Percentiles rank a stretch among this genome's conserved stretches.
Evolutionary conservation across 1,140 invertebrate genomes (phyloP).

Genomic region (Tetragnatha versicolor): DNA sequence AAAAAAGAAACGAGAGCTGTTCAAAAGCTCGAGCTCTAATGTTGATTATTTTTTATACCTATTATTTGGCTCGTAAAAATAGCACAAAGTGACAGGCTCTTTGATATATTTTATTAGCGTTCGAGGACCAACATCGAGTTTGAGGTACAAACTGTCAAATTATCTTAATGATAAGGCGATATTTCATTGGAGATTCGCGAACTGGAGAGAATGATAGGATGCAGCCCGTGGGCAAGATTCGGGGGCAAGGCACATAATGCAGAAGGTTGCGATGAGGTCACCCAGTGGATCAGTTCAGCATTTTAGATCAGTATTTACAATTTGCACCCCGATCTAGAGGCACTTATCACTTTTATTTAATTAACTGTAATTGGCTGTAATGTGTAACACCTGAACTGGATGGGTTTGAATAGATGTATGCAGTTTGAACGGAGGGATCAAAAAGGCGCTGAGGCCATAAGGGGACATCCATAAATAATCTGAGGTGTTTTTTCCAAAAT

Average conservation of each 20-base stretch:
- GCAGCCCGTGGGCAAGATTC: constrained; percentile 10
- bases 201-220: constrained; percentile 34
- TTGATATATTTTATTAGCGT: constrained; percentile 54
- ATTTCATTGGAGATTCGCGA: constrained; percentile 52
- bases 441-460: no score
- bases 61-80: constrained; percentile 50
- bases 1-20: not conserved
- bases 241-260: not conserved
- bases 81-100: constrained; percentile 47
- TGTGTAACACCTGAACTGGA: no score
- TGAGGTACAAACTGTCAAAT: constrained; percentile 55
- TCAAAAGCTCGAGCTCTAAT: constrained; percentile 9
- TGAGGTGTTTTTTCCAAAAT: no score
- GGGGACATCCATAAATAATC: no score
- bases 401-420: no score
- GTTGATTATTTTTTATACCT: constrained; percentile 39
- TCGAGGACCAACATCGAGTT: constrained; percentile 50
- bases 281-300: no score
- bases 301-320: no score
- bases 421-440: no score
- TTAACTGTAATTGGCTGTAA: no score
- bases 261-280: not conserved
- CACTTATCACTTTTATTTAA: no score
- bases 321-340: no score
- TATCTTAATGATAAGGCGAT: constrained; percentile 54